These are phyloP conservation scores for Helicoverpa zea DNA, from an alignment of 1,140 invertebrate species.

Conservation along the genomic window DNA sequence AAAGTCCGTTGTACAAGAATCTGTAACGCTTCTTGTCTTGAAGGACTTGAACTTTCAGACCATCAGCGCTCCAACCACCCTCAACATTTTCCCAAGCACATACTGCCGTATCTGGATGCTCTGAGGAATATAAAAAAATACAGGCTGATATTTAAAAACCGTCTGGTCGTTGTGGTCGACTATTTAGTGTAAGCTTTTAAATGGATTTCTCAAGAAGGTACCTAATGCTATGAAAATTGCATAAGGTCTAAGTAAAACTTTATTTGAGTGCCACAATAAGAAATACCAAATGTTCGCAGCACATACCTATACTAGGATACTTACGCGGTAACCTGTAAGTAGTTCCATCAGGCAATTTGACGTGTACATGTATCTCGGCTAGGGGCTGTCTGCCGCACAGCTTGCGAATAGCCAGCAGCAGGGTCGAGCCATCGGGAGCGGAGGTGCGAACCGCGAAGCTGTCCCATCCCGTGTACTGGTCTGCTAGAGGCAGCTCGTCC, in stretches of 20 bases:
- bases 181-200: too few relatives aligned
- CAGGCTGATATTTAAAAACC: too few relatives aligned
- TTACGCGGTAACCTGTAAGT: slow-evolving; percentile 86
- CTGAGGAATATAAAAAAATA: slow-evolving; percentile 47
- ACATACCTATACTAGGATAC: slow-evolving; percentile 50
- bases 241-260: too few relatives aligned
- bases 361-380: slow-evolving; percentile 80
- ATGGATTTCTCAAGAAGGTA: too few relatives aligned
- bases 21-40: slow-evolving; percentile 86
- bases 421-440: slow-evolving; percentile 77
- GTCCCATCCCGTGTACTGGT: slow-evolving; percentile 72
- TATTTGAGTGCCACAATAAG: not conserved
- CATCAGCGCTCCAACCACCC: slow-evolving; percentile 85
- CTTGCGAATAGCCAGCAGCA: slow-evolving; percentile 80
- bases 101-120: slow-evolving; percentile 71
- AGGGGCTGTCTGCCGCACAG: slow-evolving; percentile 65
- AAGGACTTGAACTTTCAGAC: slow-evolving; percentile 87
- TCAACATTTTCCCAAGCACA: slow-evolving; percentile 62
- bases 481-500: slow-evolving; percentile 61
- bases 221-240: too few relatives aligned
- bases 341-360: slow-evolving; percentile 84
- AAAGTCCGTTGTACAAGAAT: slow-evolving; percentile 88
- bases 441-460: slow-evolving; percentile 74
- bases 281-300: not conserved
- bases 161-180: too few relatives aligned